Base-by-base conservation (phyloP, 1,140 invertebrate genomes). In the Caenorhabditis remanei region DNA sequence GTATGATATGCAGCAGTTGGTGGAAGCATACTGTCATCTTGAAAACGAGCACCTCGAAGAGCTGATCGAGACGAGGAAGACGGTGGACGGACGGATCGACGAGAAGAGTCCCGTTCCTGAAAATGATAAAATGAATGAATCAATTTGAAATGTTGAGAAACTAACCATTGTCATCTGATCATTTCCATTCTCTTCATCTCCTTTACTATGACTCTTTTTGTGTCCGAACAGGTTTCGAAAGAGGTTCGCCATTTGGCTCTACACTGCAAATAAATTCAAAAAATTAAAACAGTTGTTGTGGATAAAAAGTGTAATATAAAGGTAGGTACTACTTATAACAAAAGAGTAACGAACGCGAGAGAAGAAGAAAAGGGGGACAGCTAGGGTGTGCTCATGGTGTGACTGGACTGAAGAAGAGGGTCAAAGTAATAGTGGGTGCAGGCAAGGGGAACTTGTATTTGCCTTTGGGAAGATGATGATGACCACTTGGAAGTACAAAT, bases 271-370 rank as follows among this genome's bases (percentile, higher is more conserved):
- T 46, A 48, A 79, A 46, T 24, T 2, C 40, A 6, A 79, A 55
- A 84, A 61, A 84, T 84, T 61, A 84, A 84, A 61, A 84, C 58
- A 84, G 83, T 61, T 58, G 53, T 46, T 61, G 55, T 55, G n/a
- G 16, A 13, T 4, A 61, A 41, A 61, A 58, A 21, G 83, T 58
- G 55, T 61, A 84, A 63, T 61, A 32, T n/a, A 43, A 55, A 16
- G 11, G 55, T 58, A 56, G 13, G 79, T 56, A 58, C 48, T 79
- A 79, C 43, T 79, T 53, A 75, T 75, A 75, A 75, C 67, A 75
- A 48, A 75, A 55, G 46, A 82, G 14, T 32, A 19, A 24, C 13
- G 32, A 19, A 40, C 14, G 58, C 16, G 21, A 58, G 40, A 53
- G 16, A 19, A 58, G n/a, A 48, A 4, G 21, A 40, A 6, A 61